Evolutionary conservation across 2,888 invertebrate species (phyloP).

Genomic region (Camptogramma bilineatum): DNA sequence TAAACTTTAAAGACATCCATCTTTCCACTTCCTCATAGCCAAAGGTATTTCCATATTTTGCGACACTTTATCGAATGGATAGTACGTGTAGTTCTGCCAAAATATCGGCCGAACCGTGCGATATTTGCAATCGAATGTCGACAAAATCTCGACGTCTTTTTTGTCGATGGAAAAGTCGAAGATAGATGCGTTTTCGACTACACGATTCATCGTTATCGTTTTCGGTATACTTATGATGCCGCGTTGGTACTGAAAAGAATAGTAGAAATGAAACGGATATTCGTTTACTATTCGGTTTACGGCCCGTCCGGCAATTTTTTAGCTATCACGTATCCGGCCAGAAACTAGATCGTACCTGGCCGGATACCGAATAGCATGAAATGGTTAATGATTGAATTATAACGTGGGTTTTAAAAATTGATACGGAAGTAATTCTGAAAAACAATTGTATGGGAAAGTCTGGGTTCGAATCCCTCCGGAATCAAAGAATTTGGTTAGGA

Average conservation of each 20-base stretch:
- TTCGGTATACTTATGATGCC: constrained; percentile 65
- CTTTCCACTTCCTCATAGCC: constrained; percentile 53
- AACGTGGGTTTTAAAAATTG: too few species aligned
- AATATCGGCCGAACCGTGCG: constrained; percentile 52
- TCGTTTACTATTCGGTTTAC: not conserved
- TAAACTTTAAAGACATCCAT: constrained; percentile 43
- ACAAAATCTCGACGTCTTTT: constrained; percentile 39
- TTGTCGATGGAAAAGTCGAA: constrained; percentile 59
- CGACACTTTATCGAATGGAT: constrained; percentile 60
- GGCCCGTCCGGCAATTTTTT: too few species aligned
- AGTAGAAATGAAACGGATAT: not conserved
- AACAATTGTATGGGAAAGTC: too few species aligned
- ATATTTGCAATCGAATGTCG: constrained; percentile 58
- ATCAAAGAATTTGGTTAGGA: too few species aligned
- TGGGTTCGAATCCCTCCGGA: too few species aligned
- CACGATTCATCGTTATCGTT: constrained; percentile 58
- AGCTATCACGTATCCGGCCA: too few species aligned
- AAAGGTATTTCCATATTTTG: constrained; percentile 34
- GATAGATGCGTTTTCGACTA: constrained; percentile 65
- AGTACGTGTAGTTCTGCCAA: constrained; percentile 58
- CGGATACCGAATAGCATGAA: too few species aligned
- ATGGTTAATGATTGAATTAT: too few species aligned
- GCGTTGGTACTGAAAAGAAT: constrained; percentile 62
- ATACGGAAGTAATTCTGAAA: too few species aligned
- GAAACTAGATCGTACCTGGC: too few species aligned